These are phyloP conservation scores for Paracentrotus lividus DNA, from an alignment of 53 echinoderm and acorn worm species.

Conservation along the genomic window DNA sequence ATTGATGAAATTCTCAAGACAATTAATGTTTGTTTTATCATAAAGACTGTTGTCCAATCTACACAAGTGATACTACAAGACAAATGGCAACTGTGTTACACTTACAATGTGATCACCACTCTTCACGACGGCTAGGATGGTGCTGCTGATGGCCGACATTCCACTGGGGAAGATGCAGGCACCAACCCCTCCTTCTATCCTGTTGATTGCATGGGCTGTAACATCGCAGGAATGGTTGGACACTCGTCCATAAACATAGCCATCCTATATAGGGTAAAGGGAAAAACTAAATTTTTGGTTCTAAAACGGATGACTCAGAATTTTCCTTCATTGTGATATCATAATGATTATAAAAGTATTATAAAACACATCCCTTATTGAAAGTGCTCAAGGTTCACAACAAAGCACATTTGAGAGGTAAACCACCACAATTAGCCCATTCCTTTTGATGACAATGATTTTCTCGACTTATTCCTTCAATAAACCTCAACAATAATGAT, in stretches of 20 bases:
- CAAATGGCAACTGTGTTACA: background rate
- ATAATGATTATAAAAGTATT: too few relatives aligned
- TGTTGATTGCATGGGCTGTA: constrained; percentile 89
- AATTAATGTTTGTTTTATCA: background rate
- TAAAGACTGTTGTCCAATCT: background rate
- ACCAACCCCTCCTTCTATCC: constrained; percentile 90
- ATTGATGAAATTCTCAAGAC: background rate
- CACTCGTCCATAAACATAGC: constrained; percentile 89
- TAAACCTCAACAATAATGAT: too few relatives aligned
- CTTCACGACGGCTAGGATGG: constrained; percentile 83
- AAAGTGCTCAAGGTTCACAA: too few relatives aligned
- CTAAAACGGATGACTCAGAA: too few relatives aligned
- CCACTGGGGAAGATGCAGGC: constrained; percentile 79
- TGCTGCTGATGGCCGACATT: constrained; percentile 91
- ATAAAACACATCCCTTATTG: too few relatives aligned
- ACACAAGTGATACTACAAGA: background rate
- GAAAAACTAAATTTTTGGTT: too few relatives aligned
- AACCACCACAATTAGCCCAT: too few relatives aligned
- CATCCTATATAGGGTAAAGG: constrained; percentile 75
- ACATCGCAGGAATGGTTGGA: constrained; percentile 88
- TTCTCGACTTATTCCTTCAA: too few relatives aligned
- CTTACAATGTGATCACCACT: constrained; percentile 91
- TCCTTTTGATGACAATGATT: too few relatives aligned
- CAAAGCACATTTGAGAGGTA: too few relatives aligned
- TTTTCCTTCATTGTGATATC: too few relatives aligned